Conservation (phyloP, 2,888 invertebrate species). For the Morpho deidamia region DNA sequence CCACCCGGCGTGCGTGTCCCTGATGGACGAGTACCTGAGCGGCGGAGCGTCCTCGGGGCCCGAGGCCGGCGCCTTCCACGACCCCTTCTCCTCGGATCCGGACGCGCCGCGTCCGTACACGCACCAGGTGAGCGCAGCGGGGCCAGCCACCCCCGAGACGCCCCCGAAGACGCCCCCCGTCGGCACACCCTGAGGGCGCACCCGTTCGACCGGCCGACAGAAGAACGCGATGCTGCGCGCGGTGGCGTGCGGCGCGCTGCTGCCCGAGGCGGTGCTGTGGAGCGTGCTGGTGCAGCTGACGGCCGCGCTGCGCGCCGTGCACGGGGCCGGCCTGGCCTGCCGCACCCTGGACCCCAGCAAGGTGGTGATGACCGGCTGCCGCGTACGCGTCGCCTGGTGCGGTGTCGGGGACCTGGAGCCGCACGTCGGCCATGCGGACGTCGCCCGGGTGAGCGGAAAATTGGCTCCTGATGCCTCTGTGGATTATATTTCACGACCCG, state of each 20-base stretch:
- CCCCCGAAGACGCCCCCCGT: too few relatives aligned
- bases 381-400: constrained; percentile 81
- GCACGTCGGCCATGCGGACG: constrained; percentile 41
- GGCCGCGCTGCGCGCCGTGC: constrained; percentile 94
- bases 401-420: constrained; percentile 59
- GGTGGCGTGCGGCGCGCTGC: constrained; percentile 82
- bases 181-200: too few relatives aligned
- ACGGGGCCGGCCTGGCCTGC: constrained; percentile 83
- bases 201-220: constrained; percentile 36
- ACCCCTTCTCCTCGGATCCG: constrained; percentile 90
- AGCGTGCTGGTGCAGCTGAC: constrained; percentile 96
- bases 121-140: constrained; percentile 74
- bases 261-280: constrained; percentile 96
- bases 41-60: constrained; percentile 42
- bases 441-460: constrained; percentile 48
- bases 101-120: constrained; percentile 88
- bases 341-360: constrained; percentile 95
- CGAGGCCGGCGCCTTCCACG: constrained; percentile 49
- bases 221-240: constrained; percentile 89
- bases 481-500: too few relatives aligned
- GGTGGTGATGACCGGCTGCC: constrained; percentile 88
- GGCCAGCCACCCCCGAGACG: too few relatives aligned
- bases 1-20: constrained; percentile 93
- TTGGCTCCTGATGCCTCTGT: too few relatives aligned
- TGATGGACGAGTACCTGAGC: constrained; percentile 91